Conservation (phyloP, 2,888 invertebrate genomes). For the Napeogenes sylphis region DNA sequence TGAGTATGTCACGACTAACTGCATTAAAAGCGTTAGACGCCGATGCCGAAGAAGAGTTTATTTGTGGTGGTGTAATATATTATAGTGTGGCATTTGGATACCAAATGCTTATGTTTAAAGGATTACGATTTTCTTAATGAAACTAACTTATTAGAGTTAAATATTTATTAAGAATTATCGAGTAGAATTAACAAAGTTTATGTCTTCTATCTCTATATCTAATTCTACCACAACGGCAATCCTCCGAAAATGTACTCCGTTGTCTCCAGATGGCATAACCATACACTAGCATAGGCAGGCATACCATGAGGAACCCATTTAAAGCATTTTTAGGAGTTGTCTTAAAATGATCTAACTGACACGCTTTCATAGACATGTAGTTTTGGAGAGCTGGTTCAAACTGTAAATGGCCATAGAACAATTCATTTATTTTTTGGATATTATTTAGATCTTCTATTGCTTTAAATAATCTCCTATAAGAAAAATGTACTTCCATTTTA, state of each 20-base stretch:
- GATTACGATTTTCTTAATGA: too few relatives aligned
- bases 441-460: too few relatives aligned
- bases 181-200: slow-evolving; percentile 59
- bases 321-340: slow-evolving; percentile 74
- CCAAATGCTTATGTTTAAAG: background rate
- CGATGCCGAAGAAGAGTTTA: too few relatives aligned
- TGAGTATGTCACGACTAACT: too few relatives aligned
- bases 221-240: slow-evolving; percentile 81
- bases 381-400: slow-evolving; percentile 87
- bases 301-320: slow-evolving; percentile 58
- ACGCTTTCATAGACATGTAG: slow-evolving; percentile 81
- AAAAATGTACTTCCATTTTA: too few relatives aligned
- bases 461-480: too few relatives aligned
- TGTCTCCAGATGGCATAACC: slow-evolving; percentile 69
- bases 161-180: background rate
- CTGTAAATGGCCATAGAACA: slow-evolving; percentile 63
- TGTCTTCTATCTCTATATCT: slow-evolving; percentile 83
- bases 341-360: slow-evolving; percentile 79
- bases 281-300: slow-evolving; percentile 74
- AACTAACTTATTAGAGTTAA: background rate
- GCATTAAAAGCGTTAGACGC: too few relatives aligned
- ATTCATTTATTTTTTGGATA: background rate
- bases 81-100: too few relatives aligned
- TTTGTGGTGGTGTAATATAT: too few relatives aligned
- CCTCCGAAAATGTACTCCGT: slow-evolving; percentile 70